Evolutionary conservation across 2,888 invertebrate genomes (phyloP), one percentile per base, ranked within the genome.

Genomic region (Harpagoxenus sublaevis): DNA sequence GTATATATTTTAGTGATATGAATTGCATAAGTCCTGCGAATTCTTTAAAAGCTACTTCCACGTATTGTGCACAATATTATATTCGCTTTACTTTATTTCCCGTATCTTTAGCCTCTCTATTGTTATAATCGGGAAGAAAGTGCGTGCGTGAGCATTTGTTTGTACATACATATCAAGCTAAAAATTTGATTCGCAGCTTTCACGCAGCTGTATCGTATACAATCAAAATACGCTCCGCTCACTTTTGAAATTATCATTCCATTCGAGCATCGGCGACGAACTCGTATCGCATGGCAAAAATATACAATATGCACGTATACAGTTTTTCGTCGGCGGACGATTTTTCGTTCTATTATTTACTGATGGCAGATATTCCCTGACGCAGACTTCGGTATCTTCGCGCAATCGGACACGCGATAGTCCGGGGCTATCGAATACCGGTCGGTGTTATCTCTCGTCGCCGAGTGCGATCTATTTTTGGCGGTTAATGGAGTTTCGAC

Each of bases 401-500:
- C 62, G 65, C 74, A 68, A 88, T 90, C 86, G 83, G 83, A 87
- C 85, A 86, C 73, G 84, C 83, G 87, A 89, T 88, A 87, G 86
- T 71, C 74, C 78, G 77, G 60, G 74, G 83, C 86, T 86, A 91
- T 91, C 88, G 84, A 88, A 82, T 74, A 81, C 60, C 79, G 86
- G 83, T 85, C 83, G 86, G 88, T 87, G 92, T 92, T 92, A 90
- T 90, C 88, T 90, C 86, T 84, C 86, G 83, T 83, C 71, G 73
- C 60, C 73, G 79, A 84, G 83, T 84, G 85, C 88, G 87, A 88
- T 92, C 91, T 88, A 92, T 93, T 92, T 92, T 90, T 90, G 88
- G 82, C 87, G 88, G 87, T 91, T 93, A 92, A 93, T 92, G 88
- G 91, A 92, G 92, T 93, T 92, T 91, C 89, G 85, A 83, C 83